Evolutionary conservation across 2,113 vertebrate species (phyloP).

Genomic region (Nothocercus nigrocapillus): DNA sequence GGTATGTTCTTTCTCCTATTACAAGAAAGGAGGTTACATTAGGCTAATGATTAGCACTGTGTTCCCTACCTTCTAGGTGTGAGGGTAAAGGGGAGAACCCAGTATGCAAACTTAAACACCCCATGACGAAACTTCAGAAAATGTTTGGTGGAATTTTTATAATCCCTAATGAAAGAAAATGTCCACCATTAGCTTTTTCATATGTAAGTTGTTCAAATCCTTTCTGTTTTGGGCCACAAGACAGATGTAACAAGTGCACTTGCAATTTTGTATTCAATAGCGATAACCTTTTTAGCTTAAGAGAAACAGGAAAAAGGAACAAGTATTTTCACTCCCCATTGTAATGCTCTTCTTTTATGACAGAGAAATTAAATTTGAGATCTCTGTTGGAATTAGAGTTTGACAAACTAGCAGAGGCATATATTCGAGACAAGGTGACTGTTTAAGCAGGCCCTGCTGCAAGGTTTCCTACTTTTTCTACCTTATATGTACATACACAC

Average conservation of each 20-base stretch:
- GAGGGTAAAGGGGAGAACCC: neutral
- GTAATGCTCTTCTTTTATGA: rapidly evolving
- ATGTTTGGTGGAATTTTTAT: rapidly evolving
- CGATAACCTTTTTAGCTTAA: neutral
- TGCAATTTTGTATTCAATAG: no score
- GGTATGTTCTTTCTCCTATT: slow-evolving; percentile 92
- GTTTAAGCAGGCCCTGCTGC: rapidly evolving
- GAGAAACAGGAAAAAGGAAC: neutral
- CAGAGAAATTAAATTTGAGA: neutral
- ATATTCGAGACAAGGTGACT: rapidly evolving
- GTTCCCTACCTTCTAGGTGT: rapidly evolving
- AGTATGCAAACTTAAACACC: neutral
- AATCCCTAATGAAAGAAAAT: neutral
- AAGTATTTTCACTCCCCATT: neutral
- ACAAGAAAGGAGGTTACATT: neutral
- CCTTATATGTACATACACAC: rapidly evolving
- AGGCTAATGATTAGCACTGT: rapidly evolving
- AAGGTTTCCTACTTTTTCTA: neutral
- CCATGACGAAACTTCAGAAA: rapidly evolving
- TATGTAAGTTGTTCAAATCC: neutral
- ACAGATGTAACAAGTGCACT: rapidly evolving
- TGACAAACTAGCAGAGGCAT: rapidly evolving
- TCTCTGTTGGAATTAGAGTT: neutral
- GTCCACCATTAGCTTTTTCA: neutral
- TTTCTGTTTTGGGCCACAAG: neutral